Base-by-base conservation (phyloP, 2,888 invertebrate species). In the Zelleria hepariella region DNA sequence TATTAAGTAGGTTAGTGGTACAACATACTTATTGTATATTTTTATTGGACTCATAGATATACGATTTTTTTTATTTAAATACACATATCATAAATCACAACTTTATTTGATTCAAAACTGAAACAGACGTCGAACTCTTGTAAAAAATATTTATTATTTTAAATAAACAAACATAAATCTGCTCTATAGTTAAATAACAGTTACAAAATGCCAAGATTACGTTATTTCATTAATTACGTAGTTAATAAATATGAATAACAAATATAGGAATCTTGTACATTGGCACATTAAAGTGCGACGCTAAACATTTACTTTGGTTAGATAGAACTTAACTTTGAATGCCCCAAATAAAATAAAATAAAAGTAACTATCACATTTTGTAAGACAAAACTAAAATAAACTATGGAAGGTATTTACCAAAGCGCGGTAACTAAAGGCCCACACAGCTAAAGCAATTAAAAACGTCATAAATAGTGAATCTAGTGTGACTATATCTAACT, bases 231-330 rank as follows among this genome's bases (percentile, higher is more conserved):
- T 42, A 42, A 15, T 42, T n/a, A n/a, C 15, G 10, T 42, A 51
- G 23, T 51, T 10, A 51, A 51, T 51, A 51, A 20, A 51, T 51
- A 51, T 5, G 21, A 51, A 51, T 51, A 21, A 51, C 51, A 23
- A 51, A 51, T 51, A 51, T 53, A 53, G 24, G n/a, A 53, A 53
- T 25, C 53, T 53, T 53, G 53, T 53, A 25, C 53, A 53, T 53
- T 24, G 3, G 25, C 32, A 42, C 32, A 42, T 42, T 53, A 25
- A 2, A 23, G n/a, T 53, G 26, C 26, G 18, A 25, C n/a, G 24
- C 23, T 15, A 24, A 7, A 53, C 23, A 7, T 53, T 53, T n/a
- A 25, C 53, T 53, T 53, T 53, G 26, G 53, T 53, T 53, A 25
- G 26, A 42, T 42, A 42, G 15, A 42, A 42, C 32, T 42, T 42